Evolutionary conservation across 2,113 vertebrate species (phyloP).

Genomic region (Danionella cerebrum): DNA sequence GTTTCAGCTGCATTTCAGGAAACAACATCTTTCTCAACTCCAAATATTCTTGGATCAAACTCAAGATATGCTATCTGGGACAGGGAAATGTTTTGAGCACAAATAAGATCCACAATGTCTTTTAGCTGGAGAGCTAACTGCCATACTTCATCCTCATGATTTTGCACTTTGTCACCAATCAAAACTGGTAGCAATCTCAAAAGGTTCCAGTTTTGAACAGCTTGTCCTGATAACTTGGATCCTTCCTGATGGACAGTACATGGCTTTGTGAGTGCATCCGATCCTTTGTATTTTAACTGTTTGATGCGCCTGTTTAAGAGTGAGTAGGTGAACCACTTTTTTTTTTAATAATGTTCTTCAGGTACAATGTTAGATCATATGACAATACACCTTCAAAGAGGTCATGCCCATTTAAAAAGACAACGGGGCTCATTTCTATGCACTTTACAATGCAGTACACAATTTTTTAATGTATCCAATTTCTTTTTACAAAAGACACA

Average conservation of each 20-base stretch:
- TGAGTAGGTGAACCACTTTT: background rate
- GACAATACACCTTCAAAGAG: background rate
- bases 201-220: too few species aligned
- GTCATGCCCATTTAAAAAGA: too few species aligned
- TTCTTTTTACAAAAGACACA: too few species aligned
- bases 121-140: conserved; percentile 18
- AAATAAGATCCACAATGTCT: conserved; percentile 24
- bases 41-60: conserved; percentile 41
- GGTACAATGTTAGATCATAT: background rate
- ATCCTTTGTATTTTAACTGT: conserved; percentile 40
- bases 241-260: conserved; percentile 20
- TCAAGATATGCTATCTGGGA: conserved; percentile 37
- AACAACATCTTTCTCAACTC: conserved; percentile 20
- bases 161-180: conserved; percentile 37
- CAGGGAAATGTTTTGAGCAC: conserved; percentile 24
- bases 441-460: too few species aligned
- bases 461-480: too few species aligned
- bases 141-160: conserved; percentile 27
- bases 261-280: conserved; percentile 36
- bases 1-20: background rate
- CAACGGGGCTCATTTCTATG: too few species aligned
- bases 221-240: conserved; percentile 26
- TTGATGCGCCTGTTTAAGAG: conserved; percentile 27
- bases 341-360: background rate
- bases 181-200: conserved; percentile 36